phyloP scores from a whole-genome alignment of 2,797 vertebrate genomes.

The Lepilemur septentrionalis region DNA sequence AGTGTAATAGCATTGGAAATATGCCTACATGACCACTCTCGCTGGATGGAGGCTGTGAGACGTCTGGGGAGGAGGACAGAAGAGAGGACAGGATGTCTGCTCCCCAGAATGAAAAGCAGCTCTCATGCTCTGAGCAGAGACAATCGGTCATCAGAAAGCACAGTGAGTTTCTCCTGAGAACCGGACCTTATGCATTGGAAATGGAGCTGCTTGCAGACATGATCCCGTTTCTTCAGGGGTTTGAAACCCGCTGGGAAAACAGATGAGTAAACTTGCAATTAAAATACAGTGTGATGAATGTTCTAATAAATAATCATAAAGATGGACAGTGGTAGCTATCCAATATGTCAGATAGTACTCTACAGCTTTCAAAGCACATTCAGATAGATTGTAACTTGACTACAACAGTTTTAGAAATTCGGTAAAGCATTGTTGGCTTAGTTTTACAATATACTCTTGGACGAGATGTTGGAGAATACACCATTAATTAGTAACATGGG shows the following conservation, averaged over 20 bases:
- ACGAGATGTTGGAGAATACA: background rate
- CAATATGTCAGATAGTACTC: background rate
- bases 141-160: background rate
- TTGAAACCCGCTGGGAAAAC: background rate
- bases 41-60: background rate
- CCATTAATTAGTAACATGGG: background rate
- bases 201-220: background rate
- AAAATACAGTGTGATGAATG: background rate
- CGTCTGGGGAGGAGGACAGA: background rate
- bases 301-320: background rate
- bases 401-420: background rate
- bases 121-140: background rate
- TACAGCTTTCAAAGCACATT: background rate
- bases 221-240: background rate
- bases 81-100: background rate
- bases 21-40: background rate
- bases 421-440: background rate
- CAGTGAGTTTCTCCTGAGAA: background rate
- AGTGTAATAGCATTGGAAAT: background rate
- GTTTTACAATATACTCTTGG: background rate
- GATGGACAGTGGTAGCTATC: background rate
- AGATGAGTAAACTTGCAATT: background rate
- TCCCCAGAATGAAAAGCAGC: background rate
- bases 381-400: background rate
- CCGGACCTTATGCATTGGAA: background rate